Evolutionary conservation across 2,797 vertebrate species (phyloP).

Genomic region (Margarornis squamiger): DNA sequence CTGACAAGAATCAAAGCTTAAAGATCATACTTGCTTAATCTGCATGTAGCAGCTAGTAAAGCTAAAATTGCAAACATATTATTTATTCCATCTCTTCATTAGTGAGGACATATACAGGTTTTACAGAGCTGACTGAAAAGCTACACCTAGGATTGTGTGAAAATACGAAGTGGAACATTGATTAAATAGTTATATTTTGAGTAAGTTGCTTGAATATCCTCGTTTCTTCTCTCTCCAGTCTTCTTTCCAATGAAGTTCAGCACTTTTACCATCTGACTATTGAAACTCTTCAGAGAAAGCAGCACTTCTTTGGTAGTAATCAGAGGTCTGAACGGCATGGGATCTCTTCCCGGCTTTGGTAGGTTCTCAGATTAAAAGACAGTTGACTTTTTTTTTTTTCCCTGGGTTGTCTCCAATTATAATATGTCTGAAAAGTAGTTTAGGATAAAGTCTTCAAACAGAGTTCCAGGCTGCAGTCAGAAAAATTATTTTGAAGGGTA

Average conservation of each 20-base stretch:
- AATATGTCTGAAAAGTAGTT: constrained; percentile 34
- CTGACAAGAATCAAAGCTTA: not conserved
- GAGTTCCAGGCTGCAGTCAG: constrained; percentile 34
- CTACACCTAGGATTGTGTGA: not conserved
- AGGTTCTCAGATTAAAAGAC: constrained; percentile 10
- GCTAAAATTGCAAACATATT: not conserved
- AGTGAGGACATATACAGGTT: not conserved
- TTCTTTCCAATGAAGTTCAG: constrained; percentile 1
- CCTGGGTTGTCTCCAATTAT: not conserved
- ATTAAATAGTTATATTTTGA: constrained; percentile 25
- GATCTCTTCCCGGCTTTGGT: not conserved
- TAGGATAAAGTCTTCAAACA: constrained; percentile 51
- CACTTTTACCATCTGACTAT: not conserved
- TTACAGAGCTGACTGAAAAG: not conserved
- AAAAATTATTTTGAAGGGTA: constrained; percentile 3
- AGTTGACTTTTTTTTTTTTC: not conserved
- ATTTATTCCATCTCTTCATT: not conserved
- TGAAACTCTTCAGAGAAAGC: constrained; percentile 21
- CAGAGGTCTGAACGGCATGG: not conserved
- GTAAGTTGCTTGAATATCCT: not conserved
- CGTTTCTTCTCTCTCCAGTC: not conserved
- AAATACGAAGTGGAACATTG: not conserved
- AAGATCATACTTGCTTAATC: not conserved
- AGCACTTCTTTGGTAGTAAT: not conserved
- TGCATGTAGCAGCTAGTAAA: not conserved